phyloP scores from a whole-genome alignment of 2,113 vertebrate species.

The Eidolon helvum region DNA sequence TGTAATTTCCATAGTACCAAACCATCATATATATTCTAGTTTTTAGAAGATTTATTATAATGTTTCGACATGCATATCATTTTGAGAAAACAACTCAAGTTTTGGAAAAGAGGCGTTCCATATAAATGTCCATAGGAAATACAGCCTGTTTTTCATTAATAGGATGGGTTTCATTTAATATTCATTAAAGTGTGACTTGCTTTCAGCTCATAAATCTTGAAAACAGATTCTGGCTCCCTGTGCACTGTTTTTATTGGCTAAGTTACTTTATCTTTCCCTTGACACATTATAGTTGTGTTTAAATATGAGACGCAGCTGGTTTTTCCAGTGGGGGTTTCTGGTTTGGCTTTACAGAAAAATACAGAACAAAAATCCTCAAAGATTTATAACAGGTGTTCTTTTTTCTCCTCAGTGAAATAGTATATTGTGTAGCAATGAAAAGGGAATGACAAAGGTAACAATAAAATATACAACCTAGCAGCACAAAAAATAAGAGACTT shows the following conservation, averaged over 20 bases:
- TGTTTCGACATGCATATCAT: not conserved
- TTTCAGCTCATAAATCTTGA: constrained; percentile 66
- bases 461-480: not conserved
- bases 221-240: constrained; percentile 10
- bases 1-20: not conserved
- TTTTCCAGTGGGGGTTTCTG: constrained; percentile 17
- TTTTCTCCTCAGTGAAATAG: constrained; percentile 36
- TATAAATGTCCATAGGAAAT: not conserved
- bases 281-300: constrained; percentile 56
- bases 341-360: constrained; percentile 64
- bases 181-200: constrained; percentile 52
- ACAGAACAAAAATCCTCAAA: constrained; percentile 54
- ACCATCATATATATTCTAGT: not conserved
- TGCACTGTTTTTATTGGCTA: constrained; percentile 50
- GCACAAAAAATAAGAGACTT: not conserved
- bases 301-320: constrained; percentile 53
- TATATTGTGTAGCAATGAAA: not conserved
- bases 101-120: not conserved
- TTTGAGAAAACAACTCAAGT: constrained; percentile 45
- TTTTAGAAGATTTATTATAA: constrained; percentile 21
- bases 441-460: not conserved
- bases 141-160: not conserved
- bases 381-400: constrained; percentile 47
- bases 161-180: constrained; percentile 50
- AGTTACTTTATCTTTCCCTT: constrained; percentile 36